These are phyloP conservation scores for Oryzias sinensis DNA, from an alignment of 2,797 vertebrate genomes.

Conservation along the genomic window DNA sequence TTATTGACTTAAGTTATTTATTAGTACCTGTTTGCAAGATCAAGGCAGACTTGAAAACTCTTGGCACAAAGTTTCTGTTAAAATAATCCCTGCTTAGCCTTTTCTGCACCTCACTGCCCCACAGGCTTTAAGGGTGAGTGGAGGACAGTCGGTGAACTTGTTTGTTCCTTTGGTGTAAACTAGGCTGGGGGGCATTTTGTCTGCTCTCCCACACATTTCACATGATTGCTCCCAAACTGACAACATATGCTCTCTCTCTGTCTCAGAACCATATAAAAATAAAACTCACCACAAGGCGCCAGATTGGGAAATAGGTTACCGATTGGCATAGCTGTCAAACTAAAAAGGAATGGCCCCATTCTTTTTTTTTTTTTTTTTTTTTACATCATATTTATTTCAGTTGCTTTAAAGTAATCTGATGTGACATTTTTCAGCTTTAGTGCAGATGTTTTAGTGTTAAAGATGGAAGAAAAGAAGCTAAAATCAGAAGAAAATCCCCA, in stretches of 20 bases:
- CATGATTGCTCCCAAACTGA: constrained; percentile 76
- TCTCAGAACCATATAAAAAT: constrained; percentile 79
- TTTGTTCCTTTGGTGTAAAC: constrained; percentile 67
- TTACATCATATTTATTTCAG: constrained; percentile 17
- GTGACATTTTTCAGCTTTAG: constrained; percentile 8
- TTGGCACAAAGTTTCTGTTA: constrained; percentile 19
- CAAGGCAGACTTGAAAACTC: neutral
- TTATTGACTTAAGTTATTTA: constrained; percentile 1
- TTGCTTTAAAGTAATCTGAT: neutral
- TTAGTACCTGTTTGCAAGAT: constrained; percentile 6
- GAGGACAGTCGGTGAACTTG: constrained; percentile 44
- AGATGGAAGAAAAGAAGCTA: neutral
- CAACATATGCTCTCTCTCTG: constrained; percentile 79
- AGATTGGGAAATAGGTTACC: constrained; percentile 84
- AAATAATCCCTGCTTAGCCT: constrained; percentile 38
- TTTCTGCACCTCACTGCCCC: constrained; percentile 29
- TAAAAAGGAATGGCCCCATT: constrained; percentile 63
- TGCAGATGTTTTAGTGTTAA: neutral
- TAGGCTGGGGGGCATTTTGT: constrained; percentile 64
- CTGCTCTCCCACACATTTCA: constrained; percentile 66
- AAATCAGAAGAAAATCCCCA: neutral
- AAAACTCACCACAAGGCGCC: constrained; percentile 78
- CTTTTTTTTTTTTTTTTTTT: constrained; percentile 37
- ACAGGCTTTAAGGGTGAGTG: constrained; percentile 42
- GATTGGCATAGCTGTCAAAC: constrained; percentile 63